phyloP scores from a whole-genome alignment of 2,888 invertebrate genomes.

The Sesia apiformis region DNA sequence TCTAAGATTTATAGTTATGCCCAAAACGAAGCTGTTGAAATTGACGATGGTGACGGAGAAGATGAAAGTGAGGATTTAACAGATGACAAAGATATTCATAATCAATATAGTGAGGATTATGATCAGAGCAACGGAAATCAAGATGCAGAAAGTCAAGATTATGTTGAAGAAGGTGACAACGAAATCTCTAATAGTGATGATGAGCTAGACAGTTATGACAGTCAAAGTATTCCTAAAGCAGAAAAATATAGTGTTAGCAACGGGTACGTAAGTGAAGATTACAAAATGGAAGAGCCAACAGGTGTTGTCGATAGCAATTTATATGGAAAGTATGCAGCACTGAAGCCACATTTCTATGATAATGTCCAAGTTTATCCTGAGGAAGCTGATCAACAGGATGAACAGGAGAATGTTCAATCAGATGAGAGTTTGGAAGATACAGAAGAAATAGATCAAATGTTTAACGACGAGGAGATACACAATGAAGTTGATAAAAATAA shows the following conservation, averaged over 20 bases:
- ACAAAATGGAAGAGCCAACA: constrained; percentile 10
- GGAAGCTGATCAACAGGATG: constrained; percentile 16
- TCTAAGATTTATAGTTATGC: constrained; percentile 33
- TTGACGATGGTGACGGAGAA: constrained; percentile 10
- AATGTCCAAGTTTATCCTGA: constrained; percentile 32
- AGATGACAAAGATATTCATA: not conserved
- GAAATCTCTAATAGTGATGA: constrained; percentile 13
- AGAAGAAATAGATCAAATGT: constrained; percentile 26
- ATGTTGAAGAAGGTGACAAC: constrained; percentile 16
- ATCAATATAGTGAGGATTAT: not conserved
- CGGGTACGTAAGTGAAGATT: constrained; percentile 5
- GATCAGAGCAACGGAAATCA: not conserved
- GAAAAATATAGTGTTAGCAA: constrained; percentile 13
- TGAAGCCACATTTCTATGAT: constrained; percentile 31
- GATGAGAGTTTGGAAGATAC: constrained; percentile 25
- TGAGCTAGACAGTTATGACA: not conserved
- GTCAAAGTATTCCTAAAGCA: constrained; percentile 1
- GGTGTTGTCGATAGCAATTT: constrained; percentile 19
- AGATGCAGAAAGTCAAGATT: constrained; percentile 11
- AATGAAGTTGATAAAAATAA: constrained; percentile 24
- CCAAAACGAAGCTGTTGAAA: not conserved
- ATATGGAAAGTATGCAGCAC: constrained; percentile 29
- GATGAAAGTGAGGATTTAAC: constrained; percentile 1
- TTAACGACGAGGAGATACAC: constrained; percentile 34
- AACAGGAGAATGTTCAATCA: constrained; percentile 17